Conservation (phyloP, 2,797 vertebrate species). For the Coregonus sp. region DNA sequence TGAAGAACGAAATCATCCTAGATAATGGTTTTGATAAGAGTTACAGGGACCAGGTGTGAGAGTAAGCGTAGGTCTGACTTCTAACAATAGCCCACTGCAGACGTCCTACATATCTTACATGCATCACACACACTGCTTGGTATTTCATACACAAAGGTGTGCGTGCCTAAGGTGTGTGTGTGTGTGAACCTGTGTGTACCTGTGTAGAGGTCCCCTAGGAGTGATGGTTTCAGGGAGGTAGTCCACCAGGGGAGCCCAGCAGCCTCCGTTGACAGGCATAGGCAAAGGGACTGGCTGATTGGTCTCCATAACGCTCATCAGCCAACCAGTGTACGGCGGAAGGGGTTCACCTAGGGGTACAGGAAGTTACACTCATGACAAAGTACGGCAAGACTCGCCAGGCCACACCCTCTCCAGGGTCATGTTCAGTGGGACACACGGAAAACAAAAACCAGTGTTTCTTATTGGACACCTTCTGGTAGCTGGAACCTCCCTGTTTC, state of each 20-base stretch:
- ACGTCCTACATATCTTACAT: neutral
- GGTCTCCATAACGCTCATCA: constrained; percentile 87
- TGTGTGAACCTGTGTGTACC: constrained; percentile 65
- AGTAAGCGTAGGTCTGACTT: neutral
- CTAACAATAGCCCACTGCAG: neutral
- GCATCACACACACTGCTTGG: neutral
- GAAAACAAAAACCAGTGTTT: neutral
- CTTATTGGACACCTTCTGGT: neutral
- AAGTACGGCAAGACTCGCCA: neutral
- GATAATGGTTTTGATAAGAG: neutral
- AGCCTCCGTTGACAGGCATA: constrained; percentile 94
- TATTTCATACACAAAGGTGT: neutral
- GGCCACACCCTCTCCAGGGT: neutral
- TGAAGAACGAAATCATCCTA: neutral
- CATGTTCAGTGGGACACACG: neutral
- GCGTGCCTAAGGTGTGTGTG: too few species aligned
- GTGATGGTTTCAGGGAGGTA: constrained; percentile 95
- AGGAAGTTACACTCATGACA: neutral
- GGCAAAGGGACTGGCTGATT: constrained; percentile 92
- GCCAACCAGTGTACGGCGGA: constrained; percentile 91
- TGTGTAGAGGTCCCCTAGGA: constrained; percentile 91
- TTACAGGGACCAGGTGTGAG: neutral
- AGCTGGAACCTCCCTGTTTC: neutral
- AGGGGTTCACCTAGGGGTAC: constrained; percentile 83
- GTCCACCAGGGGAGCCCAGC: constrained; percentile 96